These are phyloP conservation scores for Lepeophtheirus nordmannii DNA, from an alignment of 2,888 invertebrate genomes.

Conservation along the genomic window DNA sequence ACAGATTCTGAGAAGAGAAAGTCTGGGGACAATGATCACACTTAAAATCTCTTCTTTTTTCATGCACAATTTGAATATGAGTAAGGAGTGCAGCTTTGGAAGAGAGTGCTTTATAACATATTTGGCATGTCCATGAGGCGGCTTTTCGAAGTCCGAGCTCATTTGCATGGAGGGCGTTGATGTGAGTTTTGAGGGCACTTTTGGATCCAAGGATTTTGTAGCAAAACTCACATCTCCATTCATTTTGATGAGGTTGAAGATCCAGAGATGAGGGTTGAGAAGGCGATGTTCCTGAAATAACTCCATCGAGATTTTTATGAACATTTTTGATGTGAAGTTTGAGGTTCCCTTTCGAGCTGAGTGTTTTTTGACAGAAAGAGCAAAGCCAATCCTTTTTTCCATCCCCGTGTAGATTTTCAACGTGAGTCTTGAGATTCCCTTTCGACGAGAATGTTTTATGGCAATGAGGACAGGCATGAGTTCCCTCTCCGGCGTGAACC, in stretches of 20 bases:
- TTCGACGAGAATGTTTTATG: conserved; percentile 1
- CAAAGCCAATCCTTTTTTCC: conserved; percentile 1
- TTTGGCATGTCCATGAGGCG: conserved; percentile 3
- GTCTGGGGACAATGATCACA: conserved; percentile 1
- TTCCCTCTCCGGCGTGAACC: conserved; percentile 1
- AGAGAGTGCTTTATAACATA: background rate
- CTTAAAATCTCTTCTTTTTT: background rate
- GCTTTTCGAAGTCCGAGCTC: background rate
- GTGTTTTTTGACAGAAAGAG: background rate
- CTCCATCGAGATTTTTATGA: background rate
- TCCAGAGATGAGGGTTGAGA: conserved; percentile 1
- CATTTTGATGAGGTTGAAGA: background rate
- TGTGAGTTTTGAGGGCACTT: conserved; percentile 1
- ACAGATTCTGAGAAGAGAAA: background rate
- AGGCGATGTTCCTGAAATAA: background rate
- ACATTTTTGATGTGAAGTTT: conserved; percentile 2
- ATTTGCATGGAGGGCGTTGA: conserved; percentile 3
- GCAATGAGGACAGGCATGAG: conserved; percentile 2
- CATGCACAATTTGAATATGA: background rate
- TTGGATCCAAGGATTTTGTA: conserved; percentile 4
- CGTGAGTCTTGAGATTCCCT: conserved; percentile 3
- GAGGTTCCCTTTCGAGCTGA: conserved; percentile 3
- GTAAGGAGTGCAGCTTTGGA: conserved; percentile 2
- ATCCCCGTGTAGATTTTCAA: conserved; percentile 3
- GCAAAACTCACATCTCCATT: conserved; percentile 1